A percentile compares a stretch with the other conserved stretches of the same genome.
Conservation (phyloP, 2,797 vertebrate genomes). For the Eurystomus glaucurus region DNA sequence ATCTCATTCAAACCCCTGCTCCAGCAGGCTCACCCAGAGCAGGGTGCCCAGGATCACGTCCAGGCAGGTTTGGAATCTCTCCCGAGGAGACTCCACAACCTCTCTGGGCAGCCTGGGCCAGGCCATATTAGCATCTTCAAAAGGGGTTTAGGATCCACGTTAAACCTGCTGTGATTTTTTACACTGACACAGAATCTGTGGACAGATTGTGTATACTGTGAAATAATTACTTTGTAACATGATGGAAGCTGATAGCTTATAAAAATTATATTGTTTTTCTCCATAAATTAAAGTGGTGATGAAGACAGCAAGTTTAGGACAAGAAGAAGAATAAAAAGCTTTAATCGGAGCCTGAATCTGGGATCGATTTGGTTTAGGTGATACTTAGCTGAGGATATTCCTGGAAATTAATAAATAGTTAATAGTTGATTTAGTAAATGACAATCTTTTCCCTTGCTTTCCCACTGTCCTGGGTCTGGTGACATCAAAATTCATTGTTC, state of each 20-base stretch:
- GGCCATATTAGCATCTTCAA: background rate
- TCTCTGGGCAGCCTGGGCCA: too few relatives aligned
- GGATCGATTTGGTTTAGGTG: background rate
- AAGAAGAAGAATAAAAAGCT: background rate
- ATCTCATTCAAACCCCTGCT: too few relatives aligned
- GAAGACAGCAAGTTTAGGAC: background rate
- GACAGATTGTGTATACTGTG: background rate
- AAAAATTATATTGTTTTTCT: background rate
- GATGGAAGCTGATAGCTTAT: accelerated
- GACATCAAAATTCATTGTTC: too few relatives aligned
- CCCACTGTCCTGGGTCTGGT: background rate
- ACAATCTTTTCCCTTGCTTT: background rate
- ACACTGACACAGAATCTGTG: background rate
- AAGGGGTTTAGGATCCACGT: background rate
- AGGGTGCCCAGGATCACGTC: too few relatives aligned
- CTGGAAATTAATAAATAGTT: background rate
- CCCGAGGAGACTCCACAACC: too few relatives aligned
- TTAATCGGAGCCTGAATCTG: background rate
- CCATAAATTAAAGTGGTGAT: background rate
- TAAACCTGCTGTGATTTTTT: background rate
- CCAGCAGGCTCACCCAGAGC: too few relatives aligned
- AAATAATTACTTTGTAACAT: background rate
- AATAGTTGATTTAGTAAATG: background rate
- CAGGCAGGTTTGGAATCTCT: too few relatives aligned
- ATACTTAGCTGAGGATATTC: background rate